Evolutionary conservation across 2,888 invertebrate species (phyloP), one percentile per base, ranked within the genome.

Genomic region (Timandra comae): DNA sequence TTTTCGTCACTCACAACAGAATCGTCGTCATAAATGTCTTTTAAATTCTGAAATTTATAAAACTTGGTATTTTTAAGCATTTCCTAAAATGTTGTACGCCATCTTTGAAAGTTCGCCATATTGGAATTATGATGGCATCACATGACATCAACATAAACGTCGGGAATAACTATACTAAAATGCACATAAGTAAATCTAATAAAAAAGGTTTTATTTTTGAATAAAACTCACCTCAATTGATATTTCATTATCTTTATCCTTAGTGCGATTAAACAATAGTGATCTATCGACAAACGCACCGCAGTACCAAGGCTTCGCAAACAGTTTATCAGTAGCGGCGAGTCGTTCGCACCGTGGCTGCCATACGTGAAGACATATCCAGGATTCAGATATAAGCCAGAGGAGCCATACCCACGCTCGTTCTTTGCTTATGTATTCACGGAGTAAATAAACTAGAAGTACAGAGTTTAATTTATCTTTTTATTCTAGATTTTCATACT

Each of bases 291-390:
- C 88, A 9, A 97, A 75, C 2, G 93, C 87, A 0, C 93, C 91
- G 57, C 91, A 91, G 74, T 95, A 97, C 90, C 94, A 93, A 2
- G 95, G 94, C 41, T 90, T 89, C 3, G 93, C 89, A 65, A 96
- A 98, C 25, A 98, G 78, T 63, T 91, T 92, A 62, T 96, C 96
- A 0, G 95, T 93, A 22, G 91, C 88, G 0, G 96, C 94, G 46
- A 97, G 88, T 49, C 94, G 89, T 63, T 95, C 95, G 53, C 93
- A 93, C 35, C 89, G 89, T 1, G 95, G 94, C 32, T 87, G 88
- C 97, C 97, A 98, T 31, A 95, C 88, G 66, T 97, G 96, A 31
- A 91, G 70, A 1, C 94, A 92, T 20, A 96, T 91, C 95, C 97
- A 97, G 0, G 91, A 87, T 70, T 97, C 96, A 0, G 96, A 94